Percentiles rank a stretch among this genome's conserved stretches.
Evolutionary conservation across 2,113 vertebrate species (phyloP).

Genomic region (Zosterops hypoxanthus): DNA sequence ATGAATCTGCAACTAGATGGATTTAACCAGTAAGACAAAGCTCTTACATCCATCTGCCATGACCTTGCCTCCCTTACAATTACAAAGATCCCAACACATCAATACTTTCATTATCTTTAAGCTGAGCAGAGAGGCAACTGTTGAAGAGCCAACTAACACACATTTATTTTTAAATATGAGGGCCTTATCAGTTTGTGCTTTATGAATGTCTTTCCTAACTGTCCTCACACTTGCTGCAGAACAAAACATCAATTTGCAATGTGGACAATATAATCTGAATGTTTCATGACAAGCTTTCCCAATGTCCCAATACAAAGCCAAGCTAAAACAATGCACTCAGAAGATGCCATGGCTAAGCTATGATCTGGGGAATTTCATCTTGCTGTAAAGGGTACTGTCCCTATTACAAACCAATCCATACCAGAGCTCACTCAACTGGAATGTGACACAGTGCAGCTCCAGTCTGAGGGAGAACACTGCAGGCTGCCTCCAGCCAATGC

Average conservation of each 20-base stretch:
- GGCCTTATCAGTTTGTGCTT: not conserved
- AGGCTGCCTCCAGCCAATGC: not conserved
- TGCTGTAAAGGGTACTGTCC: not conserved
- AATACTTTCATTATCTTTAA: not conserved
- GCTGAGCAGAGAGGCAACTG: not conserved
- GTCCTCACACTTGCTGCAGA: not conserved
- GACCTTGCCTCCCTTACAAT: not conserved
- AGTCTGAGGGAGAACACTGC: not conserved
- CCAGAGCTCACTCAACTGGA: not conserved
- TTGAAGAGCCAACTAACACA: not conserved
- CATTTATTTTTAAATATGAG: not conserved
- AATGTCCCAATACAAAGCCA: not conserved
- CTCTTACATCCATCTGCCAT: not conserved
- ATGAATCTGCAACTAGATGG: not conserved
- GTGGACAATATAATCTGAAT: not conserved
- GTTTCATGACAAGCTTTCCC: not conserved
- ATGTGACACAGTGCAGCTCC: not conserved
- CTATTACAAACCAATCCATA: not conserved
- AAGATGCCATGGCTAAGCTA: not conserved
- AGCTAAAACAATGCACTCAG: not conserved
- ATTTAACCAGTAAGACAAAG: not conserved
- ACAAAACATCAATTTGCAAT: fast-evolving
- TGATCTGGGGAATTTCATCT: not conserved
- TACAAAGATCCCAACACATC: not conserved
- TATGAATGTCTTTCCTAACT: not conserved